These are phyloP conservation scores for Euzophera pinguis DNA, from an alignment of 2,888 invertebrate genomes.

Conservation along the genomic window DNA sequence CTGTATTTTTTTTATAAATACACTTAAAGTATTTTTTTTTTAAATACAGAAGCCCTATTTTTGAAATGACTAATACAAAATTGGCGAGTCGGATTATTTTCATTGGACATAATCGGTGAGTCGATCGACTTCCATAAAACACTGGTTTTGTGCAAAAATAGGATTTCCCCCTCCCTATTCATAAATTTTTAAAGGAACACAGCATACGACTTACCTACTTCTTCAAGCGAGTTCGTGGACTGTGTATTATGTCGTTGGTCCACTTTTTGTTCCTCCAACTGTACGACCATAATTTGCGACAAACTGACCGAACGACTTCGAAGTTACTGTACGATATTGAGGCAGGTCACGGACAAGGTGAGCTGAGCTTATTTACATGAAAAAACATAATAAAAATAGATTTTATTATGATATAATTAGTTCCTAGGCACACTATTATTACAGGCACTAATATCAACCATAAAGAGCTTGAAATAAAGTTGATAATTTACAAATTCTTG, in stretches of 20 bases:
- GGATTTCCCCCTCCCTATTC: no score
- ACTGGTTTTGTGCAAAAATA: no score
- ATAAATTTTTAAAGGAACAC: no score
- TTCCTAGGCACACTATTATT: neutral
- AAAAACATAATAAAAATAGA: neutral
- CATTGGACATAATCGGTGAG: no score
- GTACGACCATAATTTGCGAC: constrained; percentile 1
- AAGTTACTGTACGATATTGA: neutral
- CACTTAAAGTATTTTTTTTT: no score
- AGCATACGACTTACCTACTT: no score
- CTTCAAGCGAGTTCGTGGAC: no score
- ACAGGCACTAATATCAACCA: neutral
- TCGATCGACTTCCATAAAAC: no score
- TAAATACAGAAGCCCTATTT: no score
- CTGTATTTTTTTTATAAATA: no score
- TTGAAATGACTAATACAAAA: no score
- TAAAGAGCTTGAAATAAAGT: neutral
- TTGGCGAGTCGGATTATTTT: no score
- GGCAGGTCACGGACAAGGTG: constrained; percentile 25
- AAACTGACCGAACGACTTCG: neutral
- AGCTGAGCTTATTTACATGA: constrained; percentile 11
- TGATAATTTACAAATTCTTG: neutral
- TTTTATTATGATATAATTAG: constrained; percentile 1
- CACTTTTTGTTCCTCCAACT: neutral
- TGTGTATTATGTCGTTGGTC: neutral